These are phyloP conservation scores for Chelonus formosanus DNA, from an alignment of 2,888 invertebrate species.

Conservation along the genomic window DNA sequence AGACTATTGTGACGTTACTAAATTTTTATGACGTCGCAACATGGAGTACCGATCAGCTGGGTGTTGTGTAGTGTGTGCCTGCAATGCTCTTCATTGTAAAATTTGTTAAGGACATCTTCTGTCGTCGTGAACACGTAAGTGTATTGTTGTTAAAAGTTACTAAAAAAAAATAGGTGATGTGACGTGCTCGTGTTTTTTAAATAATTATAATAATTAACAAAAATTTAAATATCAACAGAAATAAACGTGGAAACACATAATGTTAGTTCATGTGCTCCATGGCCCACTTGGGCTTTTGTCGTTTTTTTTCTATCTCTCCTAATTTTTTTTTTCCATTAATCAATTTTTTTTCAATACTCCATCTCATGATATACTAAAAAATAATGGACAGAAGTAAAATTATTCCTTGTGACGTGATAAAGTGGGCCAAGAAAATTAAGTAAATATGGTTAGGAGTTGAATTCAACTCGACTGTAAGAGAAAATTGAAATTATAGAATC, in stretches of 20 bases:
- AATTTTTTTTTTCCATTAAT: neutral
- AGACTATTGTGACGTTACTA: conserved; percentile 18
- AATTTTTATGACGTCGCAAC: conserved; percentile 57
- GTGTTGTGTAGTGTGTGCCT: conserved; percentile 63
- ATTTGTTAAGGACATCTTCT: conserved; percentile 56
- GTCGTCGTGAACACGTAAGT: conserved; percentile 60
- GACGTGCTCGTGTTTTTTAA: conserved; percentile 10
- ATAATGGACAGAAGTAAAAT: neutral
- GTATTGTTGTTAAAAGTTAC: conserved; percentile 33
- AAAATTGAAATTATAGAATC: conserved; percentile 26
- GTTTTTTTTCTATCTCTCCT: conserved; percentile 10
- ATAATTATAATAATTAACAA: conserved; percentile 2
- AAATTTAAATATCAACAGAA: conserved; percentile 15
- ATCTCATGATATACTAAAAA: no score
- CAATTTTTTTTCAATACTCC: no score
- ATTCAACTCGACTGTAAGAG: conserved; percentile 5
- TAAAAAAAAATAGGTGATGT: conserved; percentile 21
- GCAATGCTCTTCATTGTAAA: conserved; percentile 61
- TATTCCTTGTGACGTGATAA: conserved; percentile 17
- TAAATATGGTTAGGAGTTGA: conserved; percentile 33
- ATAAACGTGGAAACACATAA: conserved; percentile 40
- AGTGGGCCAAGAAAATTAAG: conserved; percentile 24
- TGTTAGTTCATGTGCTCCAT: conserved; percentile 50
- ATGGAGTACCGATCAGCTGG: conserved; percentile 65
- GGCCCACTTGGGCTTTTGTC: conserved; percentile 42